Base-by-base conservation (phyloP, 1,140 invertebrate genomes). In the Pogonomyrmex californicus region DNA sequence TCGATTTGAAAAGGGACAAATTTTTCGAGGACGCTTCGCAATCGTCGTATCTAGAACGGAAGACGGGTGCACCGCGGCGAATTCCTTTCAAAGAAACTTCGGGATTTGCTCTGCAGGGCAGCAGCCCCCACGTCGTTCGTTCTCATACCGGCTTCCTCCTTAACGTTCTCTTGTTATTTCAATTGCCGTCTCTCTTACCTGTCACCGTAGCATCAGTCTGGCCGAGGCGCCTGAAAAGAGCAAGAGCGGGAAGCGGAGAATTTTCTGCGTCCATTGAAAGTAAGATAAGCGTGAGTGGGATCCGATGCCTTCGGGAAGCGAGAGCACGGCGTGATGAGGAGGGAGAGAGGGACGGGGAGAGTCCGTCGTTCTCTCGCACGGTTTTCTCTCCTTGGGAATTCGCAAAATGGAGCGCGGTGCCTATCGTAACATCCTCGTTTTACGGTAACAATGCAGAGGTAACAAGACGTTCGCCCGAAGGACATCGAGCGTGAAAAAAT, bases 341-440 rank as follows among this genome's bases (percentile, higher is more conserved):
- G 9, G 17, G 56, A 4, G 17, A 14, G 33, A 56, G n/a, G 44
- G 62, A 77, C 17, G 33, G 14, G 56, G 33, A 47, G 75, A 86
- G 51, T 47, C 54, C 17, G 36, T 76, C 66, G 10, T 88, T 60
- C 12, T 36, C 47, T 30, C 30, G 65, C 71, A 41, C 44, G 47
- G n/a, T 54, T 68, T 56, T 49, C 38, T 60, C 66, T 60, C 41
- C 63, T 58, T 23, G 63, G 30, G 71, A 88, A 78, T 88, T 81
- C 66, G 86, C 82, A 78, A 86, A 91, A 90, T 71, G 77, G 58
- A 56, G 58, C 51, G 47, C 51, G 41, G 33, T 68, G 65, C 87
- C 89, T 91, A 91, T 91, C 90, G 88, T 88, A 90, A 91, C 90
- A 88, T 90, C 44, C 75, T 86, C 89, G 54, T 86, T 90, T 90